Base-by-base conservation (phyloP, 2,888 invertebrate genomes). In the Leptinotarsa haldemani region DNA sequence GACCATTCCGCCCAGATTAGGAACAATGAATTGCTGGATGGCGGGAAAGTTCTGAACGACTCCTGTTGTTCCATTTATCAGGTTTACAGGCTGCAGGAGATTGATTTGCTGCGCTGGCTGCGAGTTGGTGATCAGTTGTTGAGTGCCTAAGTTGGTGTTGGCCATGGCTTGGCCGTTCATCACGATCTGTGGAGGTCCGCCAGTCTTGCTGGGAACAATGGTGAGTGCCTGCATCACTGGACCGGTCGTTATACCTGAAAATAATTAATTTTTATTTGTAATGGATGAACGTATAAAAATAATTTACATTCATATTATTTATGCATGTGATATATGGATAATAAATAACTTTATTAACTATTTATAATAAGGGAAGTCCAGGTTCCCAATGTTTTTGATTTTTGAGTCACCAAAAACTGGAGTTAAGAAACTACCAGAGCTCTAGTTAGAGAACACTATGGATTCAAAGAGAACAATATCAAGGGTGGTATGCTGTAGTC, bases 21-120 rank as follows among this genome's bases (percentile, higher is more conserved):
- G 95, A 71, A 95, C 93, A 69, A 95, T 92, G 81, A 95, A 93
- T 83, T 95, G 95, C 84, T 95, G 95, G 80, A 94, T 93, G 0
- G 93, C 92, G 0, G 94, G 94, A 84, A 94, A 93, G 84, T 94
- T 94, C 67, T 93, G 92, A 78, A 94, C 92, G 74, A 93, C 91
- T 4, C 92, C 91, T 50, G 92, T 90, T 0, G 92, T 88, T 66
- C 92, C 91, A 71, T 94, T 94, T 74, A 95, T 90, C 77, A 95
- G 88, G 88, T 95, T 95, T 48, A 95, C 94, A 0, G 95, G 95
- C 84, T 95, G 95, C 2, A 94, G 87, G 61, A 95, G 88, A 85
- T 95, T 93, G 48, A 93, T 94, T 84, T 94, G 92, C 76, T 90
- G 90, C 1, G 85, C 78, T 47, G 86, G 86, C 81, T 87, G 86